Evolutionary conservation across 2,888 invertebrate species (phyloP).

Genomic region (Mycalesis mineus): DNA sequence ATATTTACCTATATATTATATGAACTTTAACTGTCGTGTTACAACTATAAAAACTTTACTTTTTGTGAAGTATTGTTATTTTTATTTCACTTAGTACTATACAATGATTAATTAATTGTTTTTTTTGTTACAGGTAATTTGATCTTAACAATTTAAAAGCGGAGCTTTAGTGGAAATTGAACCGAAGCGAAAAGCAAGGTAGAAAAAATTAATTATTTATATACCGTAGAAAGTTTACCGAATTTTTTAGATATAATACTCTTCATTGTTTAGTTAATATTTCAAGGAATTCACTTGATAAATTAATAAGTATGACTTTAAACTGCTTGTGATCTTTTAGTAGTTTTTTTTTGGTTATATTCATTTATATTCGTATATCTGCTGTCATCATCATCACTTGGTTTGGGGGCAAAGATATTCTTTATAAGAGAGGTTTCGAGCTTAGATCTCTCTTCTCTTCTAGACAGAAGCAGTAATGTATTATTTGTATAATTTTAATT

Average conservation of each 20-base stretch:
- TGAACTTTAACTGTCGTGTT: too few species aligned
- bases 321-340: too few species aligned
- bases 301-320: background rate
- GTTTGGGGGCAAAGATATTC: too few species aligned
- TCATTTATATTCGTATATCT: too few species aligned
- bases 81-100: too few species aligned
- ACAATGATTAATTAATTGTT: background rate
- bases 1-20: too few species aligned
- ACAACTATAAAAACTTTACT: background rate
- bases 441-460: too few species aligned
- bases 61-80: background rate
- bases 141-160: background rate
- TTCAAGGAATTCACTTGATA: background rate
- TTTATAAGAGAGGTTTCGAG: too few species aligned
- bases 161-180: background rate
- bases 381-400: too few species aligned
- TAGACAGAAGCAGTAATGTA: too few species aligned
- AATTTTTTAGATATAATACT: background rate
- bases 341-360: too few species aligned
- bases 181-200: conserved; percentile 5
- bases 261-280: background rate
- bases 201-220: background rate
- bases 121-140: conserved; percentile 15
- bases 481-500: too few species aligned
- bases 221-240: conserved; percentile 6